Evolutionary conservation across 2,888 invertebrate species (phyloP).

Genomic region (Shargacucullia verbasci): DNA sequence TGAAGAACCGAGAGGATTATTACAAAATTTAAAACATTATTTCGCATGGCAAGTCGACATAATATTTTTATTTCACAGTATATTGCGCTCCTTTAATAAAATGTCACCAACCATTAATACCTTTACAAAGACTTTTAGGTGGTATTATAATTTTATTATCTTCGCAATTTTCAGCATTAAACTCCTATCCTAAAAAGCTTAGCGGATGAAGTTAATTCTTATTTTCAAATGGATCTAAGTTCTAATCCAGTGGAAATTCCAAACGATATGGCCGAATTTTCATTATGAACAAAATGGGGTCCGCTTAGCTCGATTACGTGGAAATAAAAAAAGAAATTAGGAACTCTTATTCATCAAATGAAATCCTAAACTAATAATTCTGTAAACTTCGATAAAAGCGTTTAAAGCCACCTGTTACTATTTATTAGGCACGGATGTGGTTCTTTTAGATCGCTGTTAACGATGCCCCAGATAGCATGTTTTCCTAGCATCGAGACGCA

Average conservation of each 20-base stretch:
- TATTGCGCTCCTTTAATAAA: conserved; percentile 16
- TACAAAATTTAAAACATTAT: conserved; percentile 3
- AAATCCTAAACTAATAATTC: too few species aligned
- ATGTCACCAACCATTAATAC: conserved; percentile 8
- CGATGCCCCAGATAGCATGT: conserved; percentile 15
- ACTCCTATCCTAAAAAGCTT: conserved; percentile 8
- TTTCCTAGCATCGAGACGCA: conserved; percentile 9
- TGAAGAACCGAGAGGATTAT: not conserved
- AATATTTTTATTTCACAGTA: conserved; percentile 13
- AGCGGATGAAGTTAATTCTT: conserved; percentile 44
- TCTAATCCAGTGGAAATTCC: conserved; percentile 34
- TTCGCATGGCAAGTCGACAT: not conserved
- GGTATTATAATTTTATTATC: conserved; percentile 33
- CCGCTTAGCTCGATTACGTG: not conserved
- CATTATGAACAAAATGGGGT: conserved; percentile 1
- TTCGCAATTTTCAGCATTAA: conserved; percentile 25
- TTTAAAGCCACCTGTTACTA: conserved; percentile 17
- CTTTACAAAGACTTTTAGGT: conserved; percentile 11
- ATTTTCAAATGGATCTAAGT: conserved; percentile 36
- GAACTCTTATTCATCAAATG: too few species aligned
- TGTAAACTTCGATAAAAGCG: conserved; percentile 21
- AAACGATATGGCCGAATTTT: conserved; percentile 16
- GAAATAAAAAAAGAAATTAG: conserved; percentile 3
- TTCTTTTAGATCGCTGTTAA: conserved; percentile 21
- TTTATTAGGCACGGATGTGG: conserved; percentile 31